phyloP scores from a whole-genome alignment of 2,113 vertebrate genomes.

The Trochalopteron elliotii region DNA sequence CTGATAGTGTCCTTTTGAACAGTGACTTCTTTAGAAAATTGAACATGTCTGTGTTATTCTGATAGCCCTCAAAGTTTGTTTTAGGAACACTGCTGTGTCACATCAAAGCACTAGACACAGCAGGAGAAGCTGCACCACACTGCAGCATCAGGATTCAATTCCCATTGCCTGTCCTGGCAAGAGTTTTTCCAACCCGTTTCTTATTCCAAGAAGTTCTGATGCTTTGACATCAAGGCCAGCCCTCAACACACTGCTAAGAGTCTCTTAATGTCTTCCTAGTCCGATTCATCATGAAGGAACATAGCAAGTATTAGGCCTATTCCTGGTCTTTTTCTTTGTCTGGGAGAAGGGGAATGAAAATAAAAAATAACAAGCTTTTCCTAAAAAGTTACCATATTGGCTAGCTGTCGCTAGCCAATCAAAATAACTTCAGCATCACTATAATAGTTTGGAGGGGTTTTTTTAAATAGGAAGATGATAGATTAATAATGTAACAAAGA shows the following conservation, averaged over 20 bases:
- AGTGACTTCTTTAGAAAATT: neutral
- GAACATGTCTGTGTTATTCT: neutral
- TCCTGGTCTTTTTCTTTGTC: neutral
- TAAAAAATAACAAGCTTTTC: neutral
- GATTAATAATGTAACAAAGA: neutral
- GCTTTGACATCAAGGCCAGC: neutral
- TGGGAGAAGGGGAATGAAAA: neutral
- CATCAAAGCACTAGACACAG: fast-evolving
- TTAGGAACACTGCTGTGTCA: neutral
- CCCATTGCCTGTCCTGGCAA: neutral
- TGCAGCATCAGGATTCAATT: neutral
- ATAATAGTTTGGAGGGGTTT: neutral
- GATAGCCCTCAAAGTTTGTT: neutral
- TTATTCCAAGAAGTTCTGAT: neutral
- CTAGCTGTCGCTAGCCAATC: neutral
- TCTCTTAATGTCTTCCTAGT: neutral
- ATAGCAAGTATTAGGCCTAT: neutral
- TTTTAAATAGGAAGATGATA: neutral
- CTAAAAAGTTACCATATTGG: neutral
- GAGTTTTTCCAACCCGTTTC: neutral
- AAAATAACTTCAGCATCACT: neutral
- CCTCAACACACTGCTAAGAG: neutral
- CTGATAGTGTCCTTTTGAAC: neutral
- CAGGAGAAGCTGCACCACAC: neutral
- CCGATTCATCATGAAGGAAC: neutral